Evolutionary conservation across 2,888 invertebrate species (phyloP).

Genomic region (Napeogenes sylphis): DNA sequence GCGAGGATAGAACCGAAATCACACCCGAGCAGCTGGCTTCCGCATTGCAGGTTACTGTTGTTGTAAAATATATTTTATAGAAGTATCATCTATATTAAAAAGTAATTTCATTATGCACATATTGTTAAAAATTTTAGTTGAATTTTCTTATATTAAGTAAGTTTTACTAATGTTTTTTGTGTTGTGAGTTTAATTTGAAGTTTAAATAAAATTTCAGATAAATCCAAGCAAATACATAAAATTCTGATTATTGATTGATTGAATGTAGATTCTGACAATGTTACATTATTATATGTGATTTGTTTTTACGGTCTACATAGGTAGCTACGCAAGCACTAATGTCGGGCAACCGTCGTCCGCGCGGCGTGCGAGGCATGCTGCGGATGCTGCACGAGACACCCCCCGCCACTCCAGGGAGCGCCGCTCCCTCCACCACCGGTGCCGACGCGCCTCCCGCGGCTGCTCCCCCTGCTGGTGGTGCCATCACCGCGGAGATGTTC

Average conservation of each 20-base stretch:
- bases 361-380: slow-evolving; percentile 40
- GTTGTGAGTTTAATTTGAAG: too few species aligned
- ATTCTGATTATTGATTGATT: too few species aligned
- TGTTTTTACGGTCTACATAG: slow-evolving; percentile 34
- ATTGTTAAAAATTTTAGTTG: too few species aligned
- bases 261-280: too few species aligned
- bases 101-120: too few species aligned
- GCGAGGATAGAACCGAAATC: slow-evolving; percentile 75
- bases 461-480: slow-evolving; percentile 31
- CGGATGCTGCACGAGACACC: slow-evolving; percentile 48
- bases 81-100: too few species aligned
- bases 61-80: too few species aligned
- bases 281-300: not conserved
- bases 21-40: slow-evolving; percentile 86
- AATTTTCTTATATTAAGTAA: too few species aligned
- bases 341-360: slow-evolving; percentile 22
- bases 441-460: slow-evolving; percentile 22
- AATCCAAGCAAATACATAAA: too few species aligned
- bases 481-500: slow-evolving; percentile 87
- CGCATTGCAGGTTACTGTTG: slow-evolving; percentile 79
- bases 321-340: slow-evolving; percentile 60
- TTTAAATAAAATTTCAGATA: too few species aligned
- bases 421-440: slow-evolving; percentile 14
- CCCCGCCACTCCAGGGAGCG: slow-evolving; percentile 39
- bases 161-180: too few species aligned